These are phyloP conservation scores for Halotydeus destructor DNA, from an alignment of 1,140 invertebrate genomes.

Conservation along the genomic window DNA sequence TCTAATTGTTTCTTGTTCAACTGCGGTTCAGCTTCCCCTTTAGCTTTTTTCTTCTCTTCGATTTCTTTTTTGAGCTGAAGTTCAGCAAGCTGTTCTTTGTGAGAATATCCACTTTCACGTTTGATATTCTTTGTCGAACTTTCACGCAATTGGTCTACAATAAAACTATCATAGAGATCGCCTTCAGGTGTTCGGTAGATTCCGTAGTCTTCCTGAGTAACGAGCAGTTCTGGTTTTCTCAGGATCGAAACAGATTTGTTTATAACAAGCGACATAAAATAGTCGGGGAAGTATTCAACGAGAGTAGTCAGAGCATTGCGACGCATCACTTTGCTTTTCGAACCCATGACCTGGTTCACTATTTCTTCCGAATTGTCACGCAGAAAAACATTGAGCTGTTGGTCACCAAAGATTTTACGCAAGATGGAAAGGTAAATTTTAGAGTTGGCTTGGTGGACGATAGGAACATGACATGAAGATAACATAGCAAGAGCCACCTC, in stretches of 20 bases:
- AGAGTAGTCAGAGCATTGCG: conserved; percentile 30
- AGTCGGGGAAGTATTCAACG: conserved; percentile 36
- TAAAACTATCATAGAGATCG: conserved; percentile 65
- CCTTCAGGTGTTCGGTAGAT: conserved; percentile 71
- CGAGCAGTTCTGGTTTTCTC: conserved; percentile 39
- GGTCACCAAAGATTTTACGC: conserved; percentile 15
- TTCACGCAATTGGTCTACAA: conserved; percentile 36
- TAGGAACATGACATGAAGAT: conserved; percentile 5
- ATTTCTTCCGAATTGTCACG: too few relatives aligned
- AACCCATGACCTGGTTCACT: too few relatives aligned
- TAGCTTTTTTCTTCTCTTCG: conserved; percentile 58
- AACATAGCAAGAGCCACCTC: not conserved
- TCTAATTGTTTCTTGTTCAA: conserved; percentile 82
- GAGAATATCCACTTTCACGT: conserved; percentile 91
- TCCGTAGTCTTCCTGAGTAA: conserved; percentile 67
- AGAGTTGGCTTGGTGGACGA: not conserved
- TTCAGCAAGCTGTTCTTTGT: conserved; percentile 90
- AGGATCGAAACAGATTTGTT: conserved; percentile 34
- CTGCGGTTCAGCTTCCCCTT: conserved; percentile 48
- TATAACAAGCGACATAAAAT: conserved; percentile 37
- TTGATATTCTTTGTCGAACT: conserved; percentile 61
- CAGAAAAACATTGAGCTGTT: conserved; percentile 31
- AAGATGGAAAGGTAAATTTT: conserved; percentile 5
- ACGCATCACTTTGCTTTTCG: too few relatives aligned
- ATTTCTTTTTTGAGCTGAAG: conserved; percentile 71